phyloP scores from a whole-genome alignment of 1,140 invertebrate genomes.

The Drosophila parvula region DNA sequence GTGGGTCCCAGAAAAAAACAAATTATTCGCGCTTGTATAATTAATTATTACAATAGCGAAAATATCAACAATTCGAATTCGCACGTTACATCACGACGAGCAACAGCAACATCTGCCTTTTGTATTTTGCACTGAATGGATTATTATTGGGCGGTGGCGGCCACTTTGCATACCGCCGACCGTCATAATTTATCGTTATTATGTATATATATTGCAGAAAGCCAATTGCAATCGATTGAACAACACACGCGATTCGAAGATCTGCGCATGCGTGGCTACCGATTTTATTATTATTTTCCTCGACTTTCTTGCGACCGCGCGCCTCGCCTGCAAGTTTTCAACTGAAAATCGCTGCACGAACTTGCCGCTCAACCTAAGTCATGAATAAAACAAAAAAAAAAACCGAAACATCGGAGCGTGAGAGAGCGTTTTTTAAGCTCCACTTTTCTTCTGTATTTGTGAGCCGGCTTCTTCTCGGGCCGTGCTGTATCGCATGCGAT shows the following conservation, averaged over 20 bases:
- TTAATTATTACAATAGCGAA: conserved; percentile 47
- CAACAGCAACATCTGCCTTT: conserved; percentile 13
- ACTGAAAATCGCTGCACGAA: conserved; percentile 48
- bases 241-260: conserved; percentile 45
- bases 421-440: conserved; percentile 19
- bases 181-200: conserved; percentile 59
- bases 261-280: conserved; percentile 55
- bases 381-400: conserved; percentile 18
- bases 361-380: conserved; percentile 28
- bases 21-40: conserved; percentile 40
- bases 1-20: conserved; percentile 19
- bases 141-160: conserved; percentile 12
- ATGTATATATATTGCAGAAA: conserved; percentile 44
- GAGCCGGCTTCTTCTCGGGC: conserved; percentile 27
- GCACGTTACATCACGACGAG: conserved; percentile 32
- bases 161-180: conserved; percentile 33
- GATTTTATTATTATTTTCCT: conserved; percentile 15
- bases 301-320: conserved; percentile 44
- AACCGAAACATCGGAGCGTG: conserved; percentile 1
- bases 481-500: conserved; percentile 47
- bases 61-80: conserved; percentile 33
- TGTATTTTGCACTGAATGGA: conserved; percentile 30
- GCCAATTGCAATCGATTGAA: conserved; percentile 54
- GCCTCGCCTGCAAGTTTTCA: conserved; percentile 50
- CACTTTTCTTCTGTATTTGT: conserved; percentile 30